These are phyloP conservation scores for Clunio marinus DNA, from an alignment of 2,888 invertebrate species.

Conservation along the genomic window DNA sequence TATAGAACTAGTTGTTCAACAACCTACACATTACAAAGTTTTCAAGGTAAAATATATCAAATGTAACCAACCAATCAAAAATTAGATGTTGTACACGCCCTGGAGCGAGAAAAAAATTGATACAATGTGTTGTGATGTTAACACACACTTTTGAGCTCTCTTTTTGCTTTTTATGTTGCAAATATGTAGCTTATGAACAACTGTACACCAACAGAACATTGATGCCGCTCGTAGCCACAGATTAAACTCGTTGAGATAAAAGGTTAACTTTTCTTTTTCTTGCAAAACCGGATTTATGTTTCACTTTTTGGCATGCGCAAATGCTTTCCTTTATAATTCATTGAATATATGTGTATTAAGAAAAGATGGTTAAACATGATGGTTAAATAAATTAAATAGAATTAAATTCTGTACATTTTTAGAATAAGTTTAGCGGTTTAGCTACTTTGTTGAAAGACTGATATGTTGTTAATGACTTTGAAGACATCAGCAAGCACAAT, in stretches of 20 bases:
- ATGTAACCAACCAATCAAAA: slow-evolving; percentile 22
- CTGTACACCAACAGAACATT: no score
- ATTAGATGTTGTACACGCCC: slow-evolving; percentile 33
- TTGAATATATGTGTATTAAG: not conserved
- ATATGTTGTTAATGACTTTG: no score
- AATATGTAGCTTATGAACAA: no score
- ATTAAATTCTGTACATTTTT: no score
- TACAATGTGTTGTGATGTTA: slow-evolving; percentile 16
- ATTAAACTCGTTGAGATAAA: not conserved
- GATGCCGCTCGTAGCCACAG: not conserved
- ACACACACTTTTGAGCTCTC: not conserved
- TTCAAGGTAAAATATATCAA: not conserved
- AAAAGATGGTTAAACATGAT: not conserved
- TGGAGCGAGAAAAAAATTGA: not conserved
- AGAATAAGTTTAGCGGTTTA: no score
- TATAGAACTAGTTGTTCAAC: slow-evolving; percentile 30
- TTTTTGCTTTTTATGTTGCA: not conserved
- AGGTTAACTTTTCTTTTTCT: not conserved
- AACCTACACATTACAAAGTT: slow-evolving; percentile 7
- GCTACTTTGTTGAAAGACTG: no score
- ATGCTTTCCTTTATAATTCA: not conserved
- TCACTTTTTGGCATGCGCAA: slow-evolving; percentile 27
- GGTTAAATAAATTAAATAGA: no score
- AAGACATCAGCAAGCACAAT: no score
- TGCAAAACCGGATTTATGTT: slow-evolving; percentile 18